Percentiles rank a stretch among this genome's conserved stretches.
Evolutionary conservation across 2,888 invertebrate species (phyloP).

Genomic region (Flexamia atlantica): DNA sequence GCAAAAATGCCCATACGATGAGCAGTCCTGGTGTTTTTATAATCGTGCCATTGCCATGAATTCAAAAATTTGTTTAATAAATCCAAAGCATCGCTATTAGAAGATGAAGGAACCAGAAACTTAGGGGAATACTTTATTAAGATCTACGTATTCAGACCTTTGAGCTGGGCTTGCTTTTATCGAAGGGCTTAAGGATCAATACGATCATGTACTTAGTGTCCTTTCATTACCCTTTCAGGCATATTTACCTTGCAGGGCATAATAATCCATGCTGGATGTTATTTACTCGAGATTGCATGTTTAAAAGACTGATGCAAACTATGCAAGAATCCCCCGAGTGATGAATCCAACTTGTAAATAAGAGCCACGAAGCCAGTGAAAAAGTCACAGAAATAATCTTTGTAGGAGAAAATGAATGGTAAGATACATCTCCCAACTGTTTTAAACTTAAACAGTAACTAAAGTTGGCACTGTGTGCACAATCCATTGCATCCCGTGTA

Average conservation of each 20-base stretch:
- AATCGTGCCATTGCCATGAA: no score
- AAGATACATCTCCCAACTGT: not conserved
- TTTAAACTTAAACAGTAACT: not conserved
- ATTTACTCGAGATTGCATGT: constrained; percentile 13
- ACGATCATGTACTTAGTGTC: constrained; percentile 69
- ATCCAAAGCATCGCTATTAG: constrained; percentile 56
- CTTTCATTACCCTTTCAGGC: no score
- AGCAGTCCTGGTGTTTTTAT: no score
- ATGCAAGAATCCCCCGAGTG: not conserved
- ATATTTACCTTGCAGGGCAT: no score
- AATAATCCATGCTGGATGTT: constrained; percentile 63
- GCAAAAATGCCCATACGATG: no score
- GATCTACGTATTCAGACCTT: not conserved
- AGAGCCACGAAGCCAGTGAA: constrained; percentile 6
- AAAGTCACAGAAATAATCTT: not conserved
- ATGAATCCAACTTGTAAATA: not conserved
- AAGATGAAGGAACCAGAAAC: constrained; percentile 61
- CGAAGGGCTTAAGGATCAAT: constrained; percentile 64
- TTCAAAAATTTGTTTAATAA: constrained; percentile 47
- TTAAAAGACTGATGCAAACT: not conserved
- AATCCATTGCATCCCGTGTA: not conserved
- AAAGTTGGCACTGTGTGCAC: not conserved
- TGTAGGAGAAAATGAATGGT: not conserved
- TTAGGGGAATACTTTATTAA: constrained; percentile 66
- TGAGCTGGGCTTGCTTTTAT: constrained; percentile 67